These are phyloP conservation scores for Sepioteuthis lessoniana DNA, from an alignment of 2,888 invertebrate species.

Conservation along the genomic window DNA sequence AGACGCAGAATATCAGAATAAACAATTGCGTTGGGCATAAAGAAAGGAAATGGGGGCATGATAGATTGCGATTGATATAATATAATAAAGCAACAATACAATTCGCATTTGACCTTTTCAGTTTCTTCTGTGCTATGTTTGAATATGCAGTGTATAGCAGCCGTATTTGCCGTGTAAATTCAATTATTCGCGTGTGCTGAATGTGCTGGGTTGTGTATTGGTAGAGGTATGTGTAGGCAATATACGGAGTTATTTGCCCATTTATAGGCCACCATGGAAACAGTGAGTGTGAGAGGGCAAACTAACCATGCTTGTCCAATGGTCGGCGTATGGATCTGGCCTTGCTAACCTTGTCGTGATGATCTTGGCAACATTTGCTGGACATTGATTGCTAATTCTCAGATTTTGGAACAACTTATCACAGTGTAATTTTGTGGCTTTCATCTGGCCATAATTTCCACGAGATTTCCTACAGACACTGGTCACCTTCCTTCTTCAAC, in stretches of 20 bases:
- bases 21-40: background rate
- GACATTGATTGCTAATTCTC: constrained; percentile 33
- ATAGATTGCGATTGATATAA: background rate
- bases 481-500: background rate
- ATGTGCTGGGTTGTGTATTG: background rate
- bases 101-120: background rate
- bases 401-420: constrained; percentile 23
- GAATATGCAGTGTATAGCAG: background rate
- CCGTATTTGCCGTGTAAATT: background rate
- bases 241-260: background rate
- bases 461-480: background rate
- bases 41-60: background rate
- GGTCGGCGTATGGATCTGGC: background rate
- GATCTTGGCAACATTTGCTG: background rate
- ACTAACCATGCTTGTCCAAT: background rate
- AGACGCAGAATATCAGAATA: background rate
- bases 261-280: background rate
- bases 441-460: constrained; percentile 33
- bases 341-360: constrained; percentile 1
- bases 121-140: background rate
- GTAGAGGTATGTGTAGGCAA: background rate
- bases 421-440: background rate
- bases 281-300: background rate
- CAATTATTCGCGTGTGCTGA: background rate
- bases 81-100: background rate